Conservation (phyloP, 2,113 vertebrate genomes). For the Amia ocellicauda region DNA sequence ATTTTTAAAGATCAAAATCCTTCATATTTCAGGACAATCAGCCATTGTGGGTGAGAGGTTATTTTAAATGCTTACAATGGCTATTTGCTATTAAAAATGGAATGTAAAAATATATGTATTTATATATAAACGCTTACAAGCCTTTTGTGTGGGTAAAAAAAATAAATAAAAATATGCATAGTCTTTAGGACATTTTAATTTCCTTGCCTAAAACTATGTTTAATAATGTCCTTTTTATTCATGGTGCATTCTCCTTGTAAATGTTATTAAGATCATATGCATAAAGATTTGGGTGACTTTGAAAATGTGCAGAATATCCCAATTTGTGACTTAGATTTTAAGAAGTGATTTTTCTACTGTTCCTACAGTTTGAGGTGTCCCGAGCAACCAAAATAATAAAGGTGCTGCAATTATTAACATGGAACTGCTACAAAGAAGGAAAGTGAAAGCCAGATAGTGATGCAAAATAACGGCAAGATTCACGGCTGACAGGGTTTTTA, state of each 20-base stretch:
- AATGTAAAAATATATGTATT: conserved; percentile 72
- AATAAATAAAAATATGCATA: not conserved
- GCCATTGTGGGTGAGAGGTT: conserved; percentile 41
- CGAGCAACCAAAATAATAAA: too few species aligned
- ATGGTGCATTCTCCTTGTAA: conserved; percentile 69
- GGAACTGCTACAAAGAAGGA: too few species aligned
- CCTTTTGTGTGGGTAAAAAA: conserved; percentile 49
- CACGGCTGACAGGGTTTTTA: too few species aligned
- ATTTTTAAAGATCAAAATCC: conserved; percentile 59
- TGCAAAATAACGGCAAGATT: too few species aligned
- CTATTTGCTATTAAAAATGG: conserved; percentile 54
- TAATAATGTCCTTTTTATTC: not conserved
- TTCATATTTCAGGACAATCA: conserved; percentile 62
- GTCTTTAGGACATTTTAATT: conserved; percentile 48
- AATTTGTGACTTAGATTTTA: conserved; percentile 34
- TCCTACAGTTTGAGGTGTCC: too few species aligned
- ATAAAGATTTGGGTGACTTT: conserved; percentile 71
- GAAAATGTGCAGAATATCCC: conserved; percentile 75
- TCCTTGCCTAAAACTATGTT: conserved; percentile 30
- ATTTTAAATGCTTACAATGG: conserved; percentile 36
- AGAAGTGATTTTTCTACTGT: too few species aligned
- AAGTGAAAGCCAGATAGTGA: too few species aligned
- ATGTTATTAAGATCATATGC: conserved; percentile 55
- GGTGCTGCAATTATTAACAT: too few species aligned
- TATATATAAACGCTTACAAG: conserved; percentile 57